These are phyloP conservation scores for Cephalopholis sonnerati DNA, from an alignment of 2,113 vertebrate species.

Conservation along the genomic window DNA sequence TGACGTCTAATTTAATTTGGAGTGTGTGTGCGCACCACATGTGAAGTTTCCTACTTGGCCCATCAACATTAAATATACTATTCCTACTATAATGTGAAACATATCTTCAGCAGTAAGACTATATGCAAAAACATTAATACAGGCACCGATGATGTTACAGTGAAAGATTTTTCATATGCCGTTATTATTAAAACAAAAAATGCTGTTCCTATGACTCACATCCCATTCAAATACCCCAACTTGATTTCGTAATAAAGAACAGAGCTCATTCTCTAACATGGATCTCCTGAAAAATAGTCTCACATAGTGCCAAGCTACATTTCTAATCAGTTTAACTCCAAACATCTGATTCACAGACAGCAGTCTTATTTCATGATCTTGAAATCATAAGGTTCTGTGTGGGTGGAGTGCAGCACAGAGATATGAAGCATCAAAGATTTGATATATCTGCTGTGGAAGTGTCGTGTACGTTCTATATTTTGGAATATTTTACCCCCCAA, in stretches of 20 bases:
- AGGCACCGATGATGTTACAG: neutral
- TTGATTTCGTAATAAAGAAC: conserved; percentile 37
- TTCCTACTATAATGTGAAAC: conserved; percentile 25
- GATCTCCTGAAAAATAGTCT: conserved; percentile 21
- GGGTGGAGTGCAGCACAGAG: conserved; percentile 36
- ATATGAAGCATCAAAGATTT: conserved; percentile 33
- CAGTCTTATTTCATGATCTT: conserved; percentile 35
- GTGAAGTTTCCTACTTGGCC: conserved; percentile 12
- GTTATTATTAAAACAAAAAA: conserved; percentile 36
- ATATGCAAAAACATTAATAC: conserved; percentile 16
- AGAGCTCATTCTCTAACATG: conserved; percentile 18
- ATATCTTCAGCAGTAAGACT: conserved; percentile 8
- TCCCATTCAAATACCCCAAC: conserved; percentile 31
- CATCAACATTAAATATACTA: conserved; percentile 6
- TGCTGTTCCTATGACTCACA: conserved; percentile 9
- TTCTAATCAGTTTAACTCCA: conserved; percentile 37
- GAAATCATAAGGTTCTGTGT: conserved; percentile 36
- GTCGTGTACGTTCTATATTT: conserved; percentile 9
- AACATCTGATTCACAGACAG: conserved; percentile 39
- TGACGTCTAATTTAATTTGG: conserved; percentile 15
- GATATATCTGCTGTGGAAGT: conserved; percentile 25
- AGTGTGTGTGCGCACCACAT: conserved; percentile 21
- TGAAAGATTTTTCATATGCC: conserved; percentile 14
- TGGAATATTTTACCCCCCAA: conserved; percentile 4
- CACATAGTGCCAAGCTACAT: conserved; percentile 23